Base-by-base conservation (phyloP, 2,888 invertebrate species). In the Acronicta psi region DNA sequence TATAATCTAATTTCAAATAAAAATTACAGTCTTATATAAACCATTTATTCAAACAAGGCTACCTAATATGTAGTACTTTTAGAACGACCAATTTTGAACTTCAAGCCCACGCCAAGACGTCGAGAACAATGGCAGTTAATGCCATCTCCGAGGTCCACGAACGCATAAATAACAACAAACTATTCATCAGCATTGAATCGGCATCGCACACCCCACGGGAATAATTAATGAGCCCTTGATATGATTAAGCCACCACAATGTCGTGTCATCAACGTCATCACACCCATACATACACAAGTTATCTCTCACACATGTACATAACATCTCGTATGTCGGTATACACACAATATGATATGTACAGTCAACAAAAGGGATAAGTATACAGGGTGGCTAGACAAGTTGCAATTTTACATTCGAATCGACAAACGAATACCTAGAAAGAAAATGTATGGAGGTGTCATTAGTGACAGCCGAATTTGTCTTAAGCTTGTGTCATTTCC, bases 161-260 rank as follows among this genome's bases (percentile, higher is more conserved):
- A 70, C 53, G 34, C 73, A 75, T 75, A 75, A 78, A 78, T 76
- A 78, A 73, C 69, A 79, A 79, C 75, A 75, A 69, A 43, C 77
- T 76, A 84, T 88, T 86, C 82, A 86, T 88, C 84, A 88, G 76
- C 68, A 74, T 73, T 73, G 81, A 82, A 86, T 84, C 80, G 62
- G 82, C 76, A 71, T 76, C 53, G 72, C 79, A 74, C 75, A 78
- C 79, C 83, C 83, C 71, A 58, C 56, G 83, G 80, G 91, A 87
- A 91, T 91, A 88, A 91, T 90, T 92, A 90, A 91, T 88, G 87
- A 84, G 82, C 64, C 81, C 82, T 81, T 84, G 87, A 90, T 91
- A 91, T 90, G 88, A 90, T 92, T 91, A 91, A 84, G 81, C 84
- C 73, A 65, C 86, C 89, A 91, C 91, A 92, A 92, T 90, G 84